Evolutionary conservation across 2,797 vertebrate species (phyloP).

Genomic region (Neosilurus hyrtlii): DNA sequence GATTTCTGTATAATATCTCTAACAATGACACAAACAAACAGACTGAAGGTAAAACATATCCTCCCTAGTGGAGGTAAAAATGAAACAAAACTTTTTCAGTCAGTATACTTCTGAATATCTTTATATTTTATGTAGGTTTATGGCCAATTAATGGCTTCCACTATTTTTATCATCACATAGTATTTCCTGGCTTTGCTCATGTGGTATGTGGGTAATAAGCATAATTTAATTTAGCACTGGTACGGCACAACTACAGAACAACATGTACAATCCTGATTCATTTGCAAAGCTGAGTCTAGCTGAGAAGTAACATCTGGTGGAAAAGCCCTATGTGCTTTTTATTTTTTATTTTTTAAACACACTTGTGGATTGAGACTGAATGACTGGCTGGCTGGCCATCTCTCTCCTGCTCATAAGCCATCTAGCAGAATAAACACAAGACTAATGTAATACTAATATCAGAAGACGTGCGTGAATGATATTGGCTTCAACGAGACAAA

Average conservation of each 20-base stretch:
- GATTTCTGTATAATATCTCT: no score
- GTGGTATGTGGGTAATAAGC: neutral
- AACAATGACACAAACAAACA: no score
- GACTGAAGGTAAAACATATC: no score
- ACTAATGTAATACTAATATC: conserved; percentile 26
- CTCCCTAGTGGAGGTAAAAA: neutral
- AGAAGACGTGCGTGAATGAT: conserved; percentile 11
- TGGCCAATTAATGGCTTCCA: neutral
- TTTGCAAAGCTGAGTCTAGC: neutral
- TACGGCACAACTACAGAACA: neutral
- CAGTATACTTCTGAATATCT: neutral
- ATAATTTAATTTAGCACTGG: neutral
- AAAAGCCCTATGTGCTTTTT: neutral
- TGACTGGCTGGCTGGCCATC: conserved; percentile 1
- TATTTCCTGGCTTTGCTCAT: neutral
- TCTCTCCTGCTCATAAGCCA: neutral
- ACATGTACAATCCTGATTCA: neutral
- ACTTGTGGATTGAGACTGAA: neutral
- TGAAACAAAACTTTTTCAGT: neutral
- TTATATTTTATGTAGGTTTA: neutral
- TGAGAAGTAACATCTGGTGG: neutral
- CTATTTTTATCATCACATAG: neutral
- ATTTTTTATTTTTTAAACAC: neutral
- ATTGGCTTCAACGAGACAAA: conserved; percentile 47
- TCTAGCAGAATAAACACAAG: neutral